These are phyloP conservation scores for Caenorhabditis sp. DNA, from an alignment of 2,888 invertebrate species.

Conservation along the genomic window DNA sequence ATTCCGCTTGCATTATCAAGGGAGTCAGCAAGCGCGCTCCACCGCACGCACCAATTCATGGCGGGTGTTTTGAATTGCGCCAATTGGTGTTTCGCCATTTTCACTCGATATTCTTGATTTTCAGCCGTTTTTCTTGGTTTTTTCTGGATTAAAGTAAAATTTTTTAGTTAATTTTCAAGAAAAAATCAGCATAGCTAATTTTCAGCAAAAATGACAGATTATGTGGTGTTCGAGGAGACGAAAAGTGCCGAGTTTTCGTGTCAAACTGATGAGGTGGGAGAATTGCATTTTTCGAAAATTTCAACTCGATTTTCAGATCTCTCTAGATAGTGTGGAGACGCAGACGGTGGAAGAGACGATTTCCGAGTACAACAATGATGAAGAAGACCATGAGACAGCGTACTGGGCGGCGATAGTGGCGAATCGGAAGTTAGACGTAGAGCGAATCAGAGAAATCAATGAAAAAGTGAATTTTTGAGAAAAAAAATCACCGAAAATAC, in stretches of 20 bases:
- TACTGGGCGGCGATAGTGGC: slow-evolving; percentile 44
- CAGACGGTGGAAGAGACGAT: slow-evolving; percentile 33
- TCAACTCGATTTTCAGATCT: slow-evolving; percentile 20
- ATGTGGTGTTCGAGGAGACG: slow-evolving; percentile 44
- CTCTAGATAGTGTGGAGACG: background rate
- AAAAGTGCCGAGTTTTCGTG: slow-evolving; percentile 33
- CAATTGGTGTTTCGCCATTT: slow-evolving; percentile 6
- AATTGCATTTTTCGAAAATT: background rate
- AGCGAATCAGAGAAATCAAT: slow-evolving; percentile 38
- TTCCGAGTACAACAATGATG: slow-evolving; percentile 12
- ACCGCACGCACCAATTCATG: slow-evolving; percentile 7
- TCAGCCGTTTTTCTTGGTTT: background rate
- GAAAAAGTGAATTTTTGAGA: slow-evolving; percentile 28
- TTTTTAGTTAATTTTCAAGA: too few relatives aligned
- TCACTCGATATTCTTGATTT: background rate
- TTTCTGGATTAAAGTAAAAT: background rate
- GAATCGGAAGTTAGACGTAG: slow-evolving; percentile 28
- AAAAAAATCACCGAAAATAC: background rate
- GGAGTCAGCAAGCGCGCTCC: slow-evolving; percentile 50
- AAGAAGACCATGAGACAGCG: slow-evolving; percentile 3
- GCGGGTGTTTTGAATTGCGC: slow-evolving; percentile 56
- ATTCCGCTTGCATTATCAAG: background rate
- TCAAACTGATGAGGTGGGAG: slow-evolving; percentile 54
- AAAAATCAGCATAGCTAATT: background rate
- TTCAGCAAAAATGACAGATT: slow-evolving; percentile 33